A percentile compares a stretch with the other conserved stretches of the same genome.
Evolutionary conservation across 1,140 invertebrate genomes (phyloP).

Genomic region (Cryptotermes secundus): DNA sequence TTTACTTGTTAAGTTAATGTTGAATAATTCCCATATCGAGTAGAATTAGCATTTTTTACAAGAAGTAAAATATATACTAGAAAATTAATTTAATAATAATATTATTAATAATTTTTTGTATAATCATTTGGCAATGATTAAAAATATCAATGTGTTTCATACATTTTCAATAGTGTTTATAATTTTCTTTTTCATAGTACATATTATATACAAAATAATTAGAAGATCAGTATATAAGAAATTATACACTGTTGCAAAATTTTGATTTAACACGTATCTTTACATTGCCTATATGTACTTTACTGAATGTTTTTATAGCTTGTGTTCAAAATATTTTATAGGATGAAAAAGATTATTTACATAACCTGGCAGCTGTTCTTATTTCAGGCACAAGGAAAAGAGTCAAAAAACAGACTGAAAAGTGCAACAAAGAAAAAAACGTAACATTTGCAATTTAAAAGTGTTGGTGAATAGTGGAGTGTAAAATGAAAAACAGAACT

Average conservation of each 20-base stretch:
- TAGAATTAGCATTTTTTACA: background rate
- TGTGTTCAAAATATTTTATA: background rate
- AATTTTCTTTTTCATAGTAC: too few species aligned
- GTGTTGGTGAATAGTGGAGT: background rate
- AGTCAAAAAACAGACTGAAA: slow-evolving; percentile 3
- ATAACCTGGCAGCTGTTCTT: slow-evolving; percentile 11
- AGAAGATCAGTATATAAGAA: background rate
- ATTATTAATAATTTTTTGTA: too few species aligned
- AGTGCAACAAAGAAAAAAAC: slow-evolving; percentile 19
- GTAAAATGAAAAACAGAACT: background rate
- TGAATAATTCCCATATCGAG: background rate
- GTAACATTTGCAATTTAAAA: background rate
- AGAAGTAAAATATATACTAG: background rate
- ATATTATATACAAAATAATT: too few species aligned
- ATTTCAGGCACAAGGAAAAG: slow-evolving; percentile 19
- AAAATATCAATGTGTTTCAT: background rate
- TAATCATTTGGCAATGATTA: background rate
- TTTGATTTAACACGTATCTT: background rate
- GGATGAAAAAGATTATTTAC: background rate
- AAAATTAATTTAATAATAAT: background rate
- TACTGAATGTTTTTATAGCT: background rate
- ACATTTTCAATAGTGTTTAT: background rate
- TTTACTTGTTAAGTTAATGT: background rate
- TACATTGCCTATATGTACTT: background rate
- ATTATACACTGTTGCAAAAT: background rate